Percentiles rank a stretch among this genome's conserved stretches.
Conservation (phyloP, 2,888 invertebrate species). For the Polymixis lichenea region DNA sequence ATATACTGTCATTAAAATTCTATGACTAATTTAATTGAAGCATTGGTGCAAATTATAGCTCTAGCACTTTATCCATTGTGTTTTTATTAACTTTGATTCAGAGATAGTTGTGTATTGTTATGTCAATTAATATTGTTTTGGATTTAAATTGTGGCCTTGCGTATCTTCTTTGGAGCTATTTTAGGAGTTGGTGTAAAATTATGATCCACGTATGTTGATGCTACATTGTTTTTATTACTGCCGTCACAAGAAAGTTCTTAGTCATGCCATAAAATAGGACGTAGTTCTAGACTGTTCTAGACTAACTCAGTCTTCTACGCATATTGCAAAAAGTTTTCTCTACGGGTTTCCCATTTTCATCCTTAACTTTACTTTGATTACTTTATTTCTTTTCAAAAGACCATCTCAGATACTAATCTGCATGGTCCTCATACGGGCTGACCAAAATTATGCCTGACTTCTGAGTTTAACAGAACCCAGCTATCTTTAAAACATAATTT, state of each 20-base stretch:
- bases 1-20: conserved; percentile 25
- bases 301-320: background rate
- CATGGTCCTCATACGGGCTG: background rate
- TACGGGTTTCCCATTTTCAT: background rate
- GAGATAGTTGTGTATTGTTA: conserved; percentile 6
- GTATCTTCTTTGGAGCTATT: conserved; percentile 12
- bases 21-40: conserved; percentile 42
- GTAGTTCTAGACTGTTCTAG: too few relatives aligned
- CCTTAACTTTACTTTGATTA: background rate
- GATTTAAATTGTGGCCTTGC: conserved; percentile 7
- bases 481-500: background rate
- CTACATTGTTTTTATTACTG: conserved; percentile 10
- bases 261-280: background rate
- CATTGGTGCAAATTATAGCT: conserved; percentile 39
- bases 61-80: conserved; percentile 15
- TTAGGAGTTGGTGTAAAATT: conserved; percentile 24
- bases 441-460: background rate
- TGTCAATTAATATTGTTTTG: conserved; percentile 21
- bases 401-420: background rate
- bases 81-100: conserved; percentile 19
- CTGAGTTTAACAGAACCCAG: background rate
- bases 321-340: background rate
- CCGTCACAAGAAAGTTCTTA: background rate
- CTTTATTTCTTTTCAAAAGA: background rate
- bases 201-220: background rate